Percentiles rank a stretch among this genome's conserved stretches.
phyloP scores from a whole-genome alignment of 2,888 invertebrate genomes.

The Geophilus truncorum region DNA sequence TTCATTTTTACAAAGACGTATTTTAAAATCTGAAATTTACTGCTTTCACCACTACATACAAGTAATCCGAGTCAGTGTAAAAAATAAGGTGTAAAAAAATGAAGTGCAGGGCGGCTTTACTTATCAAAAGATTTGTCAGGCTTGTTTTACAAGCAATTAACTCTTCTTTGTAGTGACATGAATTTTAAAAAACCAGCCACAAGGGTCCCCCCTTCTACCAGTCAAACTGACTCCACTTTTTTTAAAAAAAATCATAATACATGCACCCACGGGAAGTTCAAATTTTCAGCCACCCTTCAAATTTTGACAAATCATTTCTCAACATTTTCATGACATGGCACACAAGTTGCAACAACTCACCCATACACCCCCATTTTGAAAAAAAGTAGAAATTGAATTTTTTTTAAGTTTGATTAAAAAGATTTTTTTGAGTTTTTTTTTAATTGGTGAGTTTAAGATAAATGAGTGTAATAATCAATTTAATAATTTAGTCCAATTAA shows the following conservation, averaged over 20 bases:
- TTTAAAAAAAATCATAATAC: constrained; percentile 22
- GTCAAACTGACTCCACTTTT: constrained; percentile 3
- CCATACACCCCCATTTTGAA: background rate
- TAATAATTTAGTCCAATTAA: no score
- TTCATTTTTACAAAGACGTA: no score
- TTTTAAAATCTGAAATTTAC: no score
- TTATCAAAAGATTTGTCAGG: constrained; percentile 25
- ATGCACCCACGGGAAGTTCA: constrained; percentile 28
- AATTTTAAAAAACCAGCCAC: constrained; percentile 22
- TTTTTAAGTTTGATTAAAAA: no score
- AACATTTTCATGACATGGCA: constrained; percentile 11
- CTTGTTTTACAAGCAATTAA: constrained; percentile 24
- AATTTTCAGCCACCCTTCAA: constrained; percentile 32
- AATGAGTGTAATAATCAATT: no score
- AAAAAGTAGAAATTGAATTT: background rate
- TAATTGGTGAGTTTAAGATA: no score
- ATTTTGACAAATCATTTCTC: constrained; percentile 32
- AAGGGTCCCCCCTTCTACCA: constrained; percentile 25
- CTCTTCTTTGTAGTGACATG: constrained; percentile 27
- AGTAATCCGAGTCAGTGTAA: background rate
- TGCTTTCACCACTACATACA: no score
- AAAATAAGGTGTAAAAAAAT: constrained; percentile 15
- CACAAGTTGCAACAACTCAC: background rate
- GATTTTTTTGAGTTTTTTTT: no score
- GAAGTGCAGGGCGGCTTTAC: background rate